Percentiles rank a stretch among this genome's conserved stretches.
phyloP scores from a whole-genome alignment of 2,113 vertebrate genomes.

The Embiotoca jacksoni region DNA sequence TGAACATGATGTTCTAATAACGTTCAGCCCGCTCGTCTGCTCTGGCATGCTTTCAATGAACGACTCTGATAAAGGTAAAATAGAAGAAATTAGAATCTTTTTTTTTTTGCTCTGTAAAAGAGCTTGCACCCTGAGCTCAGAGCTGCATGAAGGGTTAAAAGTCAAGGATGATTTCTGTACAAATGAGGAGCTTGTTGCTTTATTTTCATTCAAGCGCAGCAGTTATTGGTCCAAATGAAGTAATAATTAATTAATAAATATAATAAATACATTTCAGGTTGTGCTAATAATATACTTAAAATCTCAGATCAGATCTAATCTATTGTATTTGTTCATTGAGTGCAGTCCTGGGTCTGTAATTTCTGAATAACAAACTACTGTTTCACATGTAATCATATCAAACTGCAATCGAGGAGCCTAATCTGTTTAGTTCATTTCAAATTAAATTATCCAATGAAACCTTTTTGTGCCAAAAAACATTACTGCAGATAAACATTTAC shows the following conservation, averaged over 20 bases:
- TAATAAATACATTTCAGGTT: slow-evolving; percentile 6
- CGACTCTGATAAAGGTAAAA: slow-evolving; percentile 5
- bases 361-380: slow-evolving; percentile 34
- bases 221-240: not conserved
- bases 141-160: not conserved
- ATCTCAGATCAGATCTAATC: not conserved
- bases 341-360: not conserved
- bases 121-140: slow-evolving; percentile 15
- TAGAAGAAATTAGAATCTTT: slow-evolving; percentile 4
- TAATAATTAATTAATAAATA: slow-evolving; percentile 3
- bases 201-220: not conserved
- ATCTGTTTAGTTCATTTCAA: slow-evolving; percentile 17
- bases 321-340: not conserved
- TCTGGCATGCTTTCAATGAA: not conserved
- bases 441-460: slow-evolving; percentile 34
- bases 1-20: not conserved
- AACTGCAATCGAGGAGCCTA: slow-evolving; percentile 17
- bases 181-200: not conserved
- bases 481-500: not conserved
- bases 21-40: not conserved
- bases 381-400: slow-evolving; percentile 37
- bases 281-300: not conserved
- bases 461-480: slow-evolving; percentile 20
- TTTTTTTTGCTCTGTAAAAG: not conserved
- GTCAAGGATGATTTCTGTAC: slow-evolving; percentile 2